Conservation (phyloP, 2,888 invertebrate genomes). For the Liposcelis brunnea region DNA sequence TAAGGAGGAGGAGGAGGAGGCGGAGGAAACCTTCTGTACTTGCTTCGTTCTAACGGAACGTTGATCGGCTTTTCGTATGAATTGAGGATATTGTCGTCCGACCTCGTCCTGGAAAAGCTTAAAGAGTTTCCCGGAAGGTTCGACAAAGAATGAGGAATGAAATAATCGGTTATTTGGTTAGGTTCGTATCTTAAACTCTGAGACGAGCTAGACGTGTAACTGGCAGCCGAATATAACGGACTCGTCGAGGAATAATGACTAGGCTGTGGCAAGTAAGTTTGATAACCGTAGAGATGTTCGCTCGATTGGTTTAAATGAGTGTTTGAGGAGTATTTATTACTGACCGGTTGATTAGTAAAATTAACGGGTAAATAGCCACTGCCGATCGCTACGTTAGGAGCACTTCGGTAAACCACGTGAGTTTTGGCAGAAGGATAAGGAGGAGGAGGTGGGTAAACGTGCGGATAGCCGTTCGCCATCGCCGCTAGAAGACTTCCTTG, state of each 20-base stretch:
- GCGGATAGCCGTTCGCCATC: slow-evolving; percentile 15
- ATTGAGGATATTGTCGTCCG: slow-evolving; percentile 66
- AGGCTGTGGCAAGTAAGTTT: slow-evolving; percentile 25
- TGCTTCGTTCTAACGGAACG: neutral
- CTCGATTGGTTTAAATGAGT: too few species aligned
- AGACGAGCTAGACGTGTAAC: slow-evolving; percentile 27
- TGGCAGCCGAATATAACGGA: slow-evolving; percentile 29
- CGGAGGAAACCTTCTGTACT: slow-evolving; percentile 17
- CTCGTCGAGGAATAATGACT: slow-evolving; percentile 49
- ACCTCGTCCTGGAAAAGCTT: slow-evolving; percentile 52
- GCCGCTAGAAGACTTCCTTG: slow-evolving; percentile 31
- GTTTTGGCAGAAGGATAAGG: slow-evolving; percentile 40
- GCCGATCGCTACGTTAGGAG: slow-evolving; percentile 45
- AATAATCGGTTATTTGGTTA: slow-evolving; percentile 22
- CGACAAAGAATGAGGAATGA: slow-evolving; percentile 27
- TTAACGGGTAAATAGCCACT: slow-evolving; percentile 17
- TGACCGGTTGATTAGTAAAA: slow-evolving; percentile 15
- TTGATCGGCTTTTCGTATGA: slow-evolving; percentile 32
- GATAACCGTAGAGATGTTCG: slow-evolving; percentile 4
- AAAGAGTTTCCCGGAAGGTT: slow-evolving; percentile 33
- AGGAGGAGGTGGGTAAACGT: slow-evolving; percentile 31
- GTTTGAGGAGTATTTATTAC: slow-evolving; percentile 19
- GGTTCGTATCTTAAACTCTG: slow-evolving; percentile 27
- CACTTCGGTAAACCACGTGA: slow-evolving; percentile 62
- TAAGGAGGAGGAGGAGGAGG: slow-evolving; percentile 34